Conservation (phyloP, 2,113 vertebrate species). For the Tachysurus fulvidraco region DNA sequence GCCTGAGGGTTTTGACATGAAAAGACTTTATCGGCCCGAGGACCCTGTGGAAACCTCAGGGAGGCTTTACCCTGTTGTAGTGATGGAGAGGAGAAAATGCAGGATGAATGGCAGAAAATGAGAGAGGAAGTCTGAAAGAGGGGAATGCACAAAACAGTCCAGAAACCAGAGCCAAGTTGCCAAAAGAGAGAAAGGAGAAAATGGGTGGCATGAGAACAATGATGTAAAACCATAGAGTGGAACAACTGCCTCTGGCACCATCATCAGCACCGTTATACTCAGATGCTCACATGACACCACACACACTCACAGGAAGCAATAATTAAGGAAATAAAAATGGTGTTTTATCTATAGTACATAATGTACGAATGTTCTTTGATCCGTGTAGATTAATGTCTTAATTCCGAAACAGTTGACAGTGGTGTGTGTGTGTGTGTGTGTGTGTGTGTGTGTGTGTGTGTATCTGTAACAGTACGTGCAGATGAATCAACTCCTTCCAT, state of each 20-base stretch:
- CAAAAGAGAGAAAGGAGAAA: conserved; percentile 46
- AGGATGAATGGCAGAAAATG: conserved; percentile 65
- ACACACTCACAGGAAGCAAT: conserved; percentile 2
- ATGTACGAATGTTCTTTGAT: neutral
- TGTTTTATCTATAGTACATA: conserved; percentile 5
- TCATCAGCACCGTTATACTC: neutral
- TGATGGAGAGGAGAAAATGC: conserved; percentile 60
- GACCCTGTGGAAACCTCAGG: conserved; percentile 65
- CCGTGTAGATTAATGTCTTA: conserved; percentile 10
- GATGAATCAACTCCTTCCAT: conserved; percentile 26
- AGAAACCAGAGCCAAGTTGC: conserved; percentile 48
- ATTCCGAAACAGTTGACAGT: neutral
- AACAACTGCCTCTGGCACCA: conserved; percentile 53
- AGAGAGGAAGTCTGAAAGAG: conserved; percentile 50
- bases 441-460: conserved; percentile 11
- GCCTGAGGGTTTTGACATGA: conserved; percentile 72
- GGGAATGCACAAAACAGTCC: conserved; percentile 37
- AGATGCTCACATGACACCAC: conserved; percentile 21
- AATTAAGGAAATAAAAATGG: conserved; percentile 4
- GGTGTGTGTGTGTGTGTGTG: neutral
- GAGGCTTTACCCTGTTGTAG: conserved; percentile 63
- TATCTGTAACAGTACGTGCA: conserved; percentile 34
- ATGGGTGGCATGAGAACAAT: conserved; percentile 52
- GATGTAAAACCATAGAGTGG: conserved; percentile 58
- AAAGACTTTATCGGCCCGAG: conserved; percentile 73